Evolutionary conservation across 2,113 vertebrate genomes (phyloP).

Genomic region (Podocnemis expansa): DNA sequence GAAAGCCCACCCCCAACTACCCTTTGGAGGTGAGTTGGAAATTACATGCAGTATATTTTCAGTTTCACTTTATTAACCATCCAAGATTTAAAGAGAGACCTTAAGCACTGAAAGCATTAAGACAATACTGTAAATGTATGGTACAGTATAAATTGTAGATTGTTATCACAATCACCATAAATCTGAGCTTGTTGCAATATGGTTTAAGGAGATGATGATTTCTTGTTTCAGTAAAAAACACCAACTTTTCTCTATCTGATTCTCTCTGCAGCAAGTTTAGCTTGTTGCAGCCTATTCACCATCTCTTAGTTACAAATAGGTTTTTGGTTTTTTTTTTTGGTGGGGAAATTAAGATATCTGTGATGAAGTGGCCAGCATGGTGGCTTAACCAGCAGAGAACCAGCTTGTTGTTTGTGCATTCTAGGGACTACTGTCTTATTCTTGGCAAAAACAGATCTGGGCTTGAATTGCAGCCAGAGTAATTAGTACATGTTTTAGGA

Average conservation of each 20-base stretch:
- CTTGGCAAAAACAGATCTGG: constrained; percentile 9
- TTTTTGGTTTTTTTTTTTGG: constrained; percentile 15
- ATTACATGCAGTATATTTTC: not conserved
- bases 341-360: constrained; percentile 34
- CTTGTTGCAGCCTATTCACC: constrained; percentile 24
- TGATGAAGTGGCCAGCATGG: constrained; percentile 24
- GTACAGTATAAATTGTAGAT: not conserved
- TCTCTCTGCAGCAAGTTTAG: not conserved
- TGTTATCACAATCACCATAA: constrained; percentile 5
- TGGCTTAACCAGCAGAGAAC: constrained; percentile 9
- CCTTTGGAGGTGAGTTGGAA: not conserved
- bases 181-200: constrained; percentile 7
- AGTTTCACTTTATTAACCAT: not conserved
- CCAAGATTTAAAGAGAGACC: constrained; percentile 7
- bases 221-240: constrained; percentile 7
- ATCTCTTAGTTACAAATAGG: constrained; percentile 30
- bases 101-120: not conserved
- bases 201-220: not conserved
- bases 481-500: not conserved
- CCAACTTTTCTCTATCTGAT: not conserved
- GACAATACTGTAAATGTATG: not conserved
- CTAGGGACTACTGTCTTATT: not conserved
- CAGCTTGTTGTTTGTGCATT: not conserved
- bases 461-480: constrained; percentile 35
- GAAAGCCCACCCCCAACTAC: not conserved